phyloP scores from a whole-genome alignment of 2,113 vertebrate genomes.

The zebrafish (Danio rerio) region GRCz12tu NC_133200.1:21462501-21463000 shows the following conservation, averaged over 20 bases:
- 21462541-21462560: slow-evolving; percentile 17
- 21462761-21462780: neutral
- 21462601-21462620: slow-evolving; percentile 75
- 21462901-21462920: neutral
- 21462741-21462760: slow-evolving; percentile 47
- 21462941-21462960: neutral
- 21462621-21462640: slow-evolving; percentile 66
- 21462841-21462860: slow-evolving; percentile 60
- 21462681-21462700: slow-evolving; percentile 35
- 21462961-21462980: neutral
- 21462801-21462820: slow-evolving; percentile 4
- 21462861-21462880: slow-evolving; percentile 13
- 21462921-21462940: neutral
- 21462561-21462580: slow-evolving; percentile 6
- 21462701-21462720: slow-evolving; percentile 50
- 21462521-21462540: slow-evolving; percentile 10
- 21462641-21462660: slow-evolving; percentile 60
- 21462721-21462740: slow-evolving; percentile 66
- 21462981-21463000: slow-evolving; percentile 18
- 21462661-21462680: slow-evolving; percentile 54
- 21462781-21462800: slow-evolving; percentile 9
- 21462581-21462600: slow-evolving; percentile 62
- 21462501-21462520: neutral
- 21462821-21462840: slow-evolving; percentile 3
- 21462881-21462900: neutral